These are phyloP conservation scores for Clanis bilineata DNA, from an alignment of 2,888 invertebrate species.

Conservation along the genomic window DNA sequence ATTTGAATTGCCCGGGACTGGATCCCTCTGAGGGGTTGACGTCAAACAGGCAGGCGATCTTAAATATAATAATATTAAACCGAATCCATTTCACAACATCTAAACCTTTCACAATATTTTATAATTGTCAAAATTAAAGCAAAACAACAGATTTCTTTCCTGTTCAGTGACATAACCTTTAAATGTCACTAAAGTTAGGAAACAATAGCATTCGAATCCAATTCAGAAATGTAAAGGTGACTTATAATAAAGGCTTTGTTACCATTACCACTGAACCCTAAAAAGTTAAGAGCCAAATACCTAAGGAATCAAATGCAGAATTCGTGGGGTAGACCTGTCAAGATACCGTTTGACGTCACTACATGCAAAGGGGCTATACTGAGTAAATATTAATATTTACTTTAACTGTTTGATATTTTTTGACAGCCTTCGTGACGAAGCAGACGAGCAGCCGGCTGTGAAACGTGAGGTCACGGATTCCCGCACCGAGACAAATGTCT, in stretches of 20 bases:
- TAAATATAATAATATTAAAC: no score
- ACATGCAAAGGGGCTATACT: conserved; percentile 35
- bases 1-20: no score
- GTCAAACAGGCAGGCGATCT: no score
- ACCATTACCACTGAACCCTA: neutral
- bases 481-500: no score
- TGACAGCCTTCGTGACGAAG: no score
- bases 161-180: neutral
- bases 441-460: no score
- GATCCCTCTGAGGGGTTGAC: no score
- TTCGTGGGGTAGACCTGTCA: neutral
- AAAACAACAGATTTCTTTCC: neutral
- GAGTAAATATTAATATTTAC: conserved; percentile 63
- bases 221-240: neutral
- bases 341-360: conserved; percentile 1
- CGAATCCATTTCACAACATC: no score
- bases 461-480: no score
- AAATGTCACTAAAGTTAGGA: neutral
- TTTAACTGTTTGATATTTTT: conserved; percentile 39
- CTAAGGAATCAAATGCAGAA: neutral
- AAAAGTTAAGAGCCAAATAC: neutral
- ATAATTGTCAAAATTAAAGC: neutral
- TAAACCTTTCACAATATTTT: no score
- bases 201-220: neutral
- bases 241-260: neutral